Conservation (phyloP, 2,888 invertebrate species). For the Lutraria lutraria region DNA sequence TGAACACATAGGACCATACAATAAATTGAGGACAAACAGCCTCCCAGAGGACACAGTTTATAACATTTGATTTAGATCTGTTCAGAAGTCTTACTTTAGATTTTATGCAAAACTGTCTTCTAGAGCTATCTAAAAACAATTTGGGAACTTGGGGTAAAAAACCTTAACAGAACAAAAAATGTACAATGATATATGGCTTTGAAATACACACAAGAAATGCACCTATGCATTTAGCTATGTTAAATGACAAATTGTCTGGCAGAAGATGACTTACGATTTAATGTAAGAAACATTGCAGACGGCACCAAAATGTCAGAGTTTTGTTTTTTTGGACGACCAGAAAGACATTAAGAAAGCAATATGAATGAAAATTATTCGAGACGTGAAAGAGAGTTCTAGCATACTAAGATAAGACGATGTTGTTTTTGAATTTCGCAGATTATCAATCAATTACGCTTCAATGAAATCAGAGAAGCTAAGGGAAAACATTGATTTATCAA, state of each 20-base stretch:
- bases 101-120: not conserved
- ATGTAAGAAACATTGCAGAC: not conserved
- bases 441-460: slow-evolving; percentile 13
- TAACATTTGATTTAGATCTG: too few relatives aligned
- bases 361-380: not conserved
- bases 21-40: too few relatives aligned
- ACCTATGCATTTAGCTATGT: not conserved
- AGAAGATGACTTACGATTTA: slow-evolving; percentile 15
- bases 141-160: slow-evolving; percentile 1
- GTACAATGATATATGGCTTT: not conserved
- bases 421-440: slow-evolving; percentile 24
- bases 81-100: too few relatives aligned
- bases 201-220: not conserved
- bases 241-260: slow-evolving; percentile 24
- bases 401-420: slow-evolving; percentile 12
- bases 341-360: not conserved
- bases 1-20: too few relatives aligned
- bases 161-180: not conserved
- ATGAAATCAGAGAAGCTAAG: not conserved
- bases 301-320: slow-evolving; percentile 8
- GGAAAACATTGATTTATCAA: not conserved
- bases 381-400: not conserved
- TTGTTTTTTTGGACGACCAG: not conserved
- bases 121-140: not conserved
- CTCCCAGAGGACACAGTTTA: too few relatives aligned